These are phyloP conservation scores for zebrafish (Danio rerio) DNA, from an alignment of 2,113 vertebrate genomes.

Conservation along the genomic window DNA sequence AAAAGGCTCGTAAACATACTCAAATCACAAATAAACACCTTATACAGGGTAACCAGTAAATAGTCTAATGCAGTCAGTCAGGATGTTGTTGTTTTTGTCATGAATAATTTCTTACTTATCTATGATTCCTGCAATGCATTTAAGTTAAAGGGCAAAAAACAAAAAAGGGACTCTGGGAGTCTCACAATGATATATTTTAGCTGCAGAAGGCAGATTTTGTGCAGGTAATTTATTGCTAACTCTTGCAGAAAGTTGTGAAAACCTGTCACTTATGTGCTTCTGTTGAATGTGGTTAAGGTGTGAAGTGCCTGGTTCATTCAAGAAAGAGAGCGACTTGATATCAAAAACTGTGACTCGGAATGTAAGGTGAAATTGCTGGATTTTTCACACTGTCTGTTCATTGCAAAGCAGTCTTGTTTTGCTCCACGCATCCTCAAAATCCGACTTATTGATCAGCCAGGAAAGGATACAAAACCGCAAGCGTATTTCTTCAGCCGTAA, in stretches of 20 bases:
- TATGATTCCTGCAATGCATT: conserved; percentile 31
- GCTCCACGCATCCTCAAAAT: conserved; percentile 20
- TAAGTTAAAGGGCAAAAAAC: conserved; percentile 34
- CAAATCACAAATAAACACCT: conserved; percentile 8
- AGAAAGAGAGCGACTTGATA: conserved; percentile 16
- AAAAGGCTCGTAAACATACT: neutral
- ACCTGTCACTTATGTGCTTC: conserved; percentile 27
- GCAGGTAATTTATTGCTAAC: conserved; percentile 40
- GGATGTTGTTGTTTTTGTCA: conserved; percentile 27
- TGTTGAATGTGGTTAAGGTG: conserved; percentile 35
- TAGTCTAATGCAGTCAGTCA: conserved; percentile 23
- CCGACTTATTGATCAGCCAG: conserved; percentile 35
- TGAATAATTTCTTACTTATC: conserved; percentile 28
- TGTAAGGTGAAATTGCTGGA: conserved; percentile 1
- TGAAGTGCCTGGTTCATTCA: conserved; percentile 53
- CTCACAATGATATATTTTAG: conserved; percentile 8
- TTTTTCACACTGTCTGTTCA: conserved; percentile 17
- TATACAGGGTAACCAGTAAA: conserved; percentile 6
- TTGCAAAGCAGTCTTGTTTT: conserved; percentile 24
- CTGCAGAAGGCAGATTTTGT: conserved; percentile 48
- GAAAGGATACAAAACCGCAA: conserved; percentile 20
- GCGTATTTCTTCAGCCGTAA: conserved; percentile 9
- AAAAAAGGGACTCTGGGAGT: neutral
- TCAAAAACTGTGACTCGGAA: conserved; percentile 16
- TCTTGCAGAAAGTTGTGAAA: conserved; percentile 47